Conservation (phyloP, 1,140 invertebrate genomes). For the Drosophila paulistorum region DNA sequence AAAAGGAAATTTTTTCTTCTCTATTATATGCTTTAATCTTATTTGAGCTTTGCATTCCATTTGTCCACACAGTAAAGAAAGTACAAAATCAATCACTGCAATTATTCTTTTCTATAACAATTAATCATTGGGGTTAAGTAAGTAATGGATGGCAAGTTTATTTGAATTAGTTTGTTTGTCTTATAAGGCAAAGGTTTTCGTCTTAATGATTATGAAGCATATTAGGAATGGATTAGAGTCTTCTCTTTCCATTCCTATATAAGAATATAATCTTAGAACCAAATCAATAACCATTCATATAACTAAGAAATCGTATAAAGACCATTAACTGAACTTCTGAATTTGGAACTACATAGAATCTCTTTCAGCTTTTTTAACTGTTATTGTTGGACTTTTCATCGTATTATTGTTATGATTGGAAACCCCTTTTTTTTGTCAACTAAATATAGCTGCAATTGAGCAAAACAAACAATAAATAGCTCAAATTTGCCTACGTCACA, state of each 20-base stretch:
- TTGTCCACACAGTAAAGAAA: not conserved
- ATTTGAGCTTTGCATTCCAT: not conserved
- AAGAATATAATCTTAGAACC: too few species aligned
- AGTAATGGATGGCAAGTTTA: not conserved
- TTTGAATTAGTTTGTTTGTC: not conserved
- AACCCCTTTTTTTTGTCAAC: not conserved
- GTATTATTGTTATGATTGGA: constrained; percentile 17
- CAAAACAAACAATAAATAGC: constrained; percentile 42
- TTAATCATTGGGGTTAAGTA: constrained; percentile 1
- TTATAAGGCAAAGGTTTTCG: not conserved
- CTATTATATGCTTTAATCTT: not conserved
- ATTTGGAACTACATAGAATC: too few species aligned
- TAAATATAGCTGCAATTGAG: constrained; percentile 45
- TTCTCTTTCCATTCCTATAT: too few species aligned
- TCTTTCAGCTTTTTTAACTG: too few species aligned
- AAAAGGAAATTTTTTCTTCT: not conserved
- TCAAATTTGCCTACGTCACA: constrained; percentile 44
- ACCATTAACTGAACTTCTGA: too few species aligned
- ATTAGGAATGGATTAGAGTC: too few species aligned
- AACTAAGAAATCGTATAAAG: too few species aligned
- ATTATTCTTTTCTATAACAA: not conserved
- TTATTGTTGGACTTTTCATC: not conserved
- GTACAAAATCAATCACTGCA: not conserved
- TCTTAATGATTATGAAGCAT: too few species aligned
- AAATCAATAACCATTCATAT: too few species aligned